Base-by-base conservation (phyloP, 2,888 invertebrate species). In the Idaea dimidiata region DNA sequence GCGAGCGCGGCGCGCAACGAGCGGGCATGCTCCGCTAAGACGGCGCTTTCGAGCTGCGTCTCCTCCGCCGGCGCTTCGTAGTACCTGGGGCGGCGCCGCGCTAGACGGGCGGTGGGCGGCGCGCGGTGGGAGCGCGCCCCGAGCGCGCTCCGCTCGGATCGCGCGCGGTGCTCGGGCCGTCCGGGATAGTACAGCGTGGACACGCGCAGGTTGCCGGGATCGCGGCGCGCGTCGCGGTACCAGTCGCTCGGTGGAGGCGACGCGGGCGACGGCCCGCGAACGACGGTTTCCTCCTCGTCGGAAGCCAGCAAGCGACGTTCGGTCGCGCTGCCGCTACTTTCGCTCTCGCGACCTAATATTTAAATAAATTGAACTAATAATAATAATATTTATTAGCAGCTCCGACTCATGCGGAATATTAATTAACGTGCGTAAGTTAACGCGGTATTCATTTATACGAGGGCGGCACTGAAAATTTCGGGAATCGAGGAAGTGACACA, bases 111-210 rank as follows among this genome's bases (percentile, higher is more conserved):
- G n/a, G 53, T 18, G 65, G 60, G 33, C 56, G 14, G 65, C 71
- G 5, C 61, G 59, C 62, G 64, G 62, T 17, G 71, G 64, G 65
- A 57, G 62, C 66, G 58, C 64, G 61, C 68, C 17, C 71, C 62
- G 54, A 16, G 54, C 54, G 6, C 14, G 3, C 14, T 16, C 0
- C 54, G 14, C 59, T 54, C n/a, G n/a, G n/a, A n/a, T n/a, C n/a
- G n/a, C n/a, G n/a, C n/a, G n/a, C n/a, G n/a, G n/a, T n/a, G n/a
- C 84, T 89, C 91, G 0, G 96, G 95, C 61, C 94, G 93, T 0
- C 94, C 93, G 1, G 95, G 95, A 62, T 94, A 93, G 66, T 94
- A 94, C 16, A 96, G 89, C 0, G 94, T 95, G 53, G 92, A 85
- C 1, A 96, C 93, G 0, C 86, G 87, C 57, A 94, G 84, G 79